A percentile compares a stretch with the other conserved stretches of the same genome.
phyloP scores from a whole-genome alignment of 92 coral and sea anemone genomes.

The Zoanthus solanderi region DNA sequence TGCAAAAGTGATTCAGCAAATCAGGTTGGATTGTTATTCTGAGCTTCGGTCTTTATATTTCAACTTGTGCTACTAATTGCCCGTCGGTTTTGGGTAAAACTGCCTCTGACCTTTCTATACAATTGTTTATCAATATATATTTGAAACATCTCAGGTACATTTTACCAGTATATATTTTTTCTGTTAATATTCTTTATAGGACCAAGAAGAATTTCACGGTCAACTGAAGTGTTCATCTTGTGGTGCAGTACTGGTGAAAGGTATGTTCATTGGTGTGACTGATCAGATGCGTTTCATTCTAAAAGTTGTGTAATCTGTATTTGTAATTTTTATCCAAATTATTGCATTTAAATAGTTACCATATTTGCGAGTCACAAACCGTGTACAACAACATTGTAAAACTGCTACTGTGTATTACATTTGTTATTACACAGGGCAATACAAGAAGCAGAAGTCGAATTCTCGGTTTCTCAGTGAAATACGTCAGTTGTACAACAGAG shows the following conservation, averaged over 20 bases:
- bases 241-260: conserved; percentile 2
- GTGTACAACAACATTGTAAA: not conserved
- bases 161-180: not conserved
- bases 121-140: too few relatives aligned
- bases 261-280: not conserved
- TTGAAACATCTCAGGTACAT: too few relatives aligned
- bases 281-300: not conserved
- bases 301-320: not conserved
- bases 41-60: too few relatives aligned
- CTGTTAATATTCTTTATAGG: not conserved
- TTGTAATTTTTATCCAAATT: not conserved
- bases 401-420: too few relatives aligned
- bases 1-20: not conserved
- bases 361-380: not conserved
- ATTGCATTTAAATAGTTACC: not conserved
- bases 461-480: conserved; percentile 23
- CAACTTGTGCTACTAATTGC: too few relatives aligned
- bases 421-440: conserved; percentile 8
- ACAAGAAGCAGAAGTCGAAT: conserved; percentile 28
- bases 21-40: not conserved
- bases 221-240: conserved; percentile 17
- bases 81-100: not conserved
- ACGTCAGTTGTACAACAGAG: conserved; percentile 17
- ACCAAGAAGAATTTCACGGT: not conserved
- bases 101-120: too few relatives aligned